phyloP scores from a whole-genome alignment of 2,113 vertebrate species.

The Pedionomus torquatus region DNA sequence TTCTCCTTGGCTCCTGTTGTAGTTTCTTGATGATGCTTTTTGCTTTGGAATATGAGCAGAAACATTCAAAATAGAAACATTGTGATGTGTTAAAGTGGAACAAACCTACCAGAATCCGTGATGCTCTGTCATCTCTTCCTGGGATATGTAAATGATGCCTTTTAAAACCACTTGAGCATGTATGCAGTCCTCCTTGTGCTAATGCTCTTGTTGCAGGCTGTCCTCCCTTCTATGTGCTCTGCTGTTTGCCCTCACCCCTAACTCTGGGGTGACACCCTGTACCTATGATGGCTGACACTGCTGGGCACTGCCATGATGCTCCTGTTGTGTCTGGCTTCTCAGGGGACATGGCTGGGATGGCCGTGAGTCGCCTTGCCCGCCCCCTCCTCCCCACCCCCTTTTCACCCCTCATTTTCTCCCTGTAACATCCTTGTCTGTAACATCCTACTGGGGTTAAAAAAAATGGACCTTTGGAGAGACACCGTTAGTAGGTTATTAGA shows the following conservation, averaged over 20 bases:
- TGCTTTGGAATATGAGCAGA: constrained; percentile 34
- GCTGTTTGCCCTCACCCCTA: neutral
- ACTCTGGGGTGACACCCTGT: neutral
- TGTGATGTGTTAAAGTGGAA: constrained; percentile 21
- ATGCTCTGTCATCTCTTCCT: constrained; percentile 10
- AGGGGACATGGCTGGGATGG: neutral
- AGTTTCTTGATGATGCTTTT: constrained; percentile 32
- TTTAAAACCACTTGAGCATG: neutral
- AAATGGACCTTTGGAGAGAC: neutral
- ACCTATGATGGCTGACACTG: neutral
- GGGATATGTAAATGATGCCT: neutral
- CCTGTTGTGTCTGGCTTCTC: neutral
- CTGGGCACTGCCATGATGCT: rapidly evolving
- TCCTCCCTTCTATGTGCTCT: neutral
- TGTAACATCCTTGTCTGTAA: neutral
- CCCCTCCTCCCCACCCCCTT: neutral
- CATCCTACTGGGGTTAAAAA: neutral
- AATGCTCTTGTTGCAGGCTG: neutral
- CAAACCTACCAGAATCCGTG: neutral
- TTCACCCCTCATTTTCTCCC: neutral
- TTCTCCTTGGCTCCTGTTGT: neutral
- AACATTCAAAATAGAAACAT: constrained; percentile 54
- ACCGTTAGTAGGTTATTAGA: neutral
- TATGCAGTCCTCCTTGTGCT: neutral
- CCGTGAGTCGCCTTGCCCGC: neutral